Base-by-base conservation (phyloP, 1,140 invertebrate species). In the Planococcus citri region DNA sequence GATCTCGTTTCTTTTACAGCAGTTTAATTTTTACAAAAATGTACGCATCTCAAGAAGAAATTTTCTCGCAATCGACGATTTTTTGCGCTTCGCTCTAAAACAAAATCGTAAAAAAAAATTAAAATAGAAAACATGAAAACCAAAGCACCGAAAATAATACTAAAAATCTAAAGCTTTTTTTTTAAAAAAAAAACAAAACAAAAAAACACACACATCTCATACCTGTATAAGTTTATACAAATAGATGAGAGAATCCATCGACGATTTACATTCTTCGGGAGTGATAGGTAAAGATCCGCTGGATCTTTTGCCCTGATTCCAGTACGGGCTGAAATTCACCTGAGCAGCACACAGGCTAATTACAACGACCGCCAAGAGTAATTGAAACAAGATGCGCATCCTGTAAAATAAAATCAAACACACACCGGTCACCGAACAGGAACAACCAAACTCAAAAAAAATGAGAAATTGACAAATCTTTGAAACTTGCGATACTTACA, bases 271-370 rank as follows among this genome's bases (percentile, higher is more conserved):
- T 21, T 70, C 68, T 61, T 73, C 72, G 29, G 72, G 69, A 10
- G n/a, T 27, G 61, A 37, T 10, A n/a, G 67, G n/a, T 12, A 14
- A 24, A 21, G 9, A 25, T 20, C 67, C 25, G 1, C 25, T 60
- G 70, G 33, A 69, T 29, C 75, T 68, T 64, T 76, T 76, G 25
- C 75, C 75, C 57, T 76, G 75, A 25, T 74, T 74, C 75, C 75
- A 76, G 27, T 71, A 73, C 9, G 75, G 75, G 27, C 73, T 73
- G 68, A 76, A 76, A 71, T 76, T 76, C 10, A 76, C 75, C 58
- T 76, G 75, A 21, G 72, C 75, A 20, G 60, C n/a, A 21, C 8
- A 68, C 10, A 60, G 33, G 70, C 70, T 51, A 17, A 51, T 51
- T 51, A 51, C 17, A 3, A 51, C 41, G n/a, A 17, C 41, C 4